These are phyloP conservation scores for Artibeus jamaicensis DNA, from an alignment of 2,797 vertebrate genomes.

Conservation along the genomic window DNA sequence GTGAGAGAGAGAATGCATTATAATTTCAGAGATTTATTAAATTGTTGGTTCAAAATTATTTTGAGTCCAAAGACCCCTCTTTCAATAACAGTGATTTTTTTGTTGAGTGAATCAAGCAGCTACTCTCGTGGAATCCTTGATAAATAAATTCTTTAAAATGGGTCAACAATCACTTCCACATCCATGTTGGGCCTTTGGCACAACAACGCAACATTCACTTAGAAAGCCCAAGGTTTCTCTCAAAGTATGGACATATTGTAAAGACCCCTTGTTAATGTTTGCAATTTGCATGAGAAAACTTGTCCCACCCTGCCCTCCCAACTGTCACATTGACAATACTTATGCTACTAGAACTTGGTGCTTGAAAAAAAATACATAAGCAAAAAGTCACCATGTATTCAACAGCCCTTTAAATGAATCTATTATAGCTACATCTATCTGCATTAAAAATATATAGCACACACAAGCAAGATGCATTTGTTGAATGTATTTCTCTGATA, in stretches of 20 bases:
- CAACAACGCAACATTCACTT: background rate
- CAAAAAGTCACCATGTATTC: background rate
- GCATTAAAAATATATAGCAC: background rate
- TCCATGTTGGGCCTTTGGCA: background rate
- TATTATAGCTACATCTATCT: background rate
- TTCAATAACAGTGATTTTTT: constrained; percentile 24
- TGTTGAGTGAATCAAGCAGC: background rate
- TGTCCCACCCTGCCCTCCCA: background rate
- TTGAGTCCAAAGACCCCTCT: background rate
- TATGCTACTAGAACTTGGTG: background rate
- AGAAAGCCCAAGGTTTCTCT: background rate
- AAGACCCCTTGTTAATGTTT: background rate
- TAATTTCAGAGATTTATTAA: background rate
- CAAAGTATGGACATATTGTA: background rate
- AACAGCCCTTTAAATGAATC: background rate
- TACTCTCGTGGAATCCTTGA: background rate
- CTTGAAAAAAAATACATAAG: background rate
- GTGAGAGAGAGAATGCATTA: background rate
- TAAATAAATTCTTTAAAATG: background rate
- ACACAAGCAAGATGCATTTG: background rate
- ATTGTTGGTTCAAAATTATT: background rate
- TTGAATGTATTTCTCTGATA: background rate
- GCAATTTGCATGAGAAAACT: background rate
- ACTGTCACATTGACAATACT: background rate
- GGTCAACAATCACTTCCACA: background rate